Percentiles rank a stretch among this genome's conserved stretches.
Evolutionary conservation across 2,888 invertebrate genomes (phyloP).

Genomic region (Magallana nippona): DNA sequence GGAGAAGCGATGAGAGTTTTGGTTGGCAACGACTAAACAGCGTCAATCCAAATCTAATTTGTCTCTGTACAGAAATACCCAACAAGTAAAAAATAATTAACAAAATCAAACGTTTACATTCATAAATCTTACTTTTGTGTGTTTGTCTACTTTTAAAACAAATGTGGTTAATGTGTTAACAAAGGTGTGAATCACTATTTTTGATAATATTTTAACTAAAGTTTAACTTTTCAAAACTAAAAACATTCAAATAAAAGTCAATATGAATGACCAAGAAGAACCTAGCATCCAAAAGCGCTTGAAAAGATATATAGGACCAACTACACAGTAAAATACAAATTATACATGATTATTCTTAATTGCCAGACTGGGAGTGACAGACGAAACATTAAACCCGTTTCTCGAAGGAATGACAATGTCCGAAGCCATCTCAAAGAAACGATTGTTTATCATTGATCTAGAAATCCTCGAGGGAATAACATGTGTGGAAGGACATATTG

Average conservation of each 20-base stretch:
- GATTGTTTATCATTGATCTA: constrained; percentile 76
- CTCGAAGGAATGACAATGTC: constrained; percentile 66
- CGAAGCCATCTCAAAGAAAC: constrained; percentile 71
- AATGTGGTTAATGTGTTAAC: too few relatives aligned
- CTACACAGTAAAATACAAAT: too few relatives aligned
- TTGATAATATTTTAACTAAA: too few relatives aligned
- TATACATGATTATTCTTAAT: neutral
- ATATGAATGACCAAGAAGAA: too few relatives aligned
- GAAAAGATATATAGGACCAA: too few relatives aligned
- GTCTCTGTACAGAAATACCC: constrained; percentile 78
- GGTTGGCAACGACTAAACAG: constrained; percentile 80
- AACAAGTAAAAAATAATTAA: constrained; percentile 75
- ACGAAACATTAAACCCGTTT: constrained; percentile 65
- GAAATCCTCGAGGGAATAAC: constrained; percentile 69
- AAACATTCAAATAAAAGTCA: too few relatives aligned
- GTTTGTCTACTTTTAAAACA: too few relatives aligned
- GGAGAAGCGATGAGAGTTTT: constrained; percentile 79
- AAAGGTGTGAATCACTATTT: too few relatives aligned
- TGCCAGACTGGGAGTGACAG: constrained; percentile 74
- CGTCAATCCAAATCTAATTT: constrained; percentile 78
- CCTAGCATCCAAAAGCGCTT: too few relatives aligned
- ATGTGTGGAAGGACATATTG: neutral
- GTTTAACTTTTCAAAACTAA: too few relatives aligned
- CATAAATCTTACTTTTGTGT: too few relatives aligned
- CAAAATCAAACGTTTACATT: too few relatives aligned